Base-by-base conservation (phyloP, 1,140 invertebrate genomes). In the Andrena cerasifolii region DNA sequence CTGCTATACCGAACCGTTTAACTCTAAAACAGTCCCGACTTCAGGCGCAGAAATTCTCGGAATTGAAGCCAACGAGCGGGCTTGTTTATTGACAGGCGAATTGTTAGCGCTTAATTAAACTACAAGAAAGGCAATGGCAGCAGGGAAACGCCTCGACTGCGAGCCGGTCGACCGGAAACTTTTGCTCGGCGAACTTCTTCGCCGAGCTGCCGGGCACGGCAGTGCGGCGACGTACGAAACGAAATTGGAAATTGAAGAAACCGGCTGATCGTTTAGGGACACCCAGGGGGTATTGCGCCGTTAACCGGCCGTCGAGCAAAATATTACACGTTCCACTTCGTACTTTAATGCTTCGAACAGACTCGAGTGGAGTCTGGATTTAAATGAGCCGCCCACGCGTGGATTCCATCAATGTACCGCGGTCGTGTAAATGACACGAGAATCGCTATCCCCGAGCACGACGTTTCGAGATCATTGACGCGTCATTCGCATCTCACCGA, bases 381-480 rank as follows among this genome's bases (percentile, higher is more conserved):
- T 65, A 80, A 77, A 71, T 70, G 26, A 47, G 16, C 63, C 80
- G 31, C 58, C 70, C 51, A 79, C 77, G 77, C 70, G 18, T 62
- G 53, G 79, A 75, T 82, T 79, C 63, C 63, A 3, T 74, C 33
- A 54, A 43, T 26, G 33, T 47, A 12, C 40, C 26, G 54, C 18
- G n/a, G 3, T 28, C 56, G 56, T 45, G 51, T 47, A 76, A 76
- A 68, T 28, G 62, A 58, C 63, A 58, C 78, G 21, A 61, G 78
- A 67, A 66, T 68, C 54, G 18, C 28, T 21, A 26, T 24, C 26
- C 24, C 18, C 6, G n/a, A 36, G n/a, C 62, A n/a, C 40, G 36
- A 58, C 53, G 16, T 36, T 56, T 47, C 18, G 7, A 14, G 31
- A 59, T 59, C 28, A 68, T 18, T 40, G 31, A 58, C 54, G 16